phyloP scores from a whole-genome alignment of 2,113 vertebrate species.

The Turnix velox region DNA sequence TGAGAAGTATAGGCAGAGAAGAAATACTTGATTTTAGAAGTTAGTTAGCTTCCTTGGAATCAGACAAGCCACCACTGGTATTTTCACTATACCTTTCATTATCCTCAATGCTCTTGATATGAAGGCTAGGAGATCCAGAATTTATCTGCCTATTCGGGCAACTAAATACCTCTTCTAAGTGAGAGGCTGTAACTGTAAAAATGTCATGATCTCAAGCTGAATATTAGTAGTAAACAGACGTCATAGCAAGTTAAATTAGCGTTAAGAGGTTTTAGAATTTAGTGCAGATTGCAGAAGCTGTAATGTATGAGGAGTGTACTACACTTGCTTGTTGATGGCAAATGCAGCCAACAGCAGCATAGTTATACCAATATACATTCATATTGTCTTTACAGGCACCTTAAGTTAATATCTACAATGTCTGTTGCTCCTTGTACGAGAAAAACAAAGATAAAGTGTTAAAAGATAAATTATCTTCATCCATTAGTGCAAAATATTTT shows the following conservation, averaged over 20 bases:
- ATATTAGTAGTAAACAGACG: background rate
- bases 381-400: background rate
- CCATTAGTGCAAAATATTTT: background rate
- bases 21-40: background rate
- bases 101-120: background rate
- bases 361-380: background rate
- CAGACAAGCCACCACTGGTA: background rate
- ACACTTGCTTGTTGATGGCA: background rate
- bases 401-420: background rate
- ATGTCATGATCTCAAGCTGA: background rate
- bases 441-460: background rate
- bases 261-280: background rate
- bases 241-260: background rate
- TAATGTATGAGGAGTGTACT: background rate
- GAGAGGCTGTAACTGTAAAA: background rate
- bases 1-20: background rate
- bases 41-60: background rate
- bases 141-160: background rate
- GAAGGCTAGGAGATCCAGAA: background rate
- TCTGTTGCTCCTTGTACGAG: background rate
- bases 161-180: background rate
- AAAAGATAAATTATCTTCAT: background rate
- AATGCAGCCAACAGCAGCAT: background rate
- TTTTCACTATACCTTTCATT: background rate
- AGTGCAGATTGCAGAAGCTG: background rate